Percentiles rank a stretch among this genome's conserved stretches.
Evolutionary conservation across 37 sponge, comb jelly and placozoan species (phyloP).

Genomic region (Dysidea cf. avara): DNA sequence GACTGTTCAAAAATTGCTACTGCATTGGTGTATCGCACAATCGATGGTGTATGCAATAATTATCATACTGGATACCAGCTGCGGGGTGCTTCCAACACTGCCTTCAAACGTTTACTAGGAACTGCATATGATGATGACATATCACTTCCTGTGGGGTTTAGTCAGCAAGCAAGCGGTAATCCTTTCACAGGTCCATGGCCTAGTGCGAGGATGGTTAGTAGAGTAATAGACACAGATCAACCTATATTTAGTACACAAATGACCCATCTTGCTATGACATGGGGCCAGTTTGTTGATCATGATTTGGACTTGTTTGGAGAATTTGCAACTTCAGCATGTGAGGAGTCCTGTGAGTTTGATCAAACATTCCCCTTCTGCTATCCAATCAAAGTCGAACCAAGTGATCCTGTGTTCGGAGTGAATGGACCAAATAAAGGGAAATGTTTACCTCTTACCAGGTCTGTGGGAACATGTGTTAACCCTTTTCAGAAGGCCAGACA

Average conservation of each 20-base stretch:
- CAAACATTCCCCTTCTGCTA: too few relatives aligned
- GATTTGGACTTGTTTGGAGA: too few relatives aligned
- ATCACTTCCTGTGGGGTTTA: conserved; percentile 73
- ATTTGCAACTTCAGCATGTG: too few relatives aligned
- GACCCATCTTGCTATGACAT: too few relatives aligned
- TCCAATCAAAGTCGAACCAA: conserved; percentile 51
- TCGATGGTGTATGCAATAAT: conserved; percentile 90
- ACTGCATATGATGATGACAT: conserved; percentile 75
- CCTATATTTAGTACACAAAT: too few relatives aligned
- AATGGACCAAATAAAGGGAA: conserved; percentile 13
- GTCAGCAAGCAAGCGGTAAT: too few relatives aligned
- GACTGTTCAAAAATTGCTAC: too few relatives aligned
- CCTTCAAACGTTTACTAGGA: conserved; percentile 51
- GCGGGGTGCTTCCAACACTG: conserved; percentile 57
- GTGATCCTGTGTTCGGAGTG: conserved; percentile 67
- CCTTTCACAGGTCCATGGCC: too few relatives aligned
- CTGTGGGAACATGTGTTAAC: conserved; percentile 44
- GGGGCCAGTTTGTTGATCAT: too few relatives aligned
- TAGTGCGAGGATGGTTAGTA: too few relatives aligned
- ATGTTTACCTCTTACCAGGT: conserved; percentile 58
- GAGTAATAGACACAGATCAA: too few relatives aligned
- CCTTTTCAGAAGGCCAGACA: not conserved
- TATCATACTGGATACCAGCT: conserved; percentile 41
- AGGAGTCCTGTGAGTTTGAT: too few relatives aligned
- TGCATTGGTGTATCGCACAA: conserved; percentile 65